Evolutionary conservation across 2,797 vertebrate genomes (phyloP).

Genomic region (Paguma larvata): DNA sequence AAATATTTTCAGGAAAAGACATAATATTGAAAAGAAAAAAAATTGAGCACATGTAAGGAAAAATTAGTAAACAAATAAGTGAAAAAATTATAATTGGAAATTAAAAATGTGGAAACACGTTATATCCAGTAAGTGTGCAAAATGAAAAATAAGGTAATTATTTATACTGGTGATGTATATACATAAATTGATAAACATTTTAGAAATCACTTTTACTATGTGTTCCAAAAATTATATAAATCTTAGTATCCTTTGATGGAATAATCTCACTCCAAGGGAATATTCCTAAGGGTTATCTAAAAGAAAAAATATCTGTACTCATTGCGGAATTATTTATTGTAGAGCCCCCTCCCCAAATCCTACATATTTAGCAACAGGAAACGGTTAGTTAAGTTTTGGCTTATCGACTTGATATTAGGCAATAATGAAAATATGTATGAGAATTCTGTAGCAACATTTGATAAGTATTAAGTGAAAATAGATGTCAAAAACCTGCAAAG

Average conservation of each 20-base stretch:
- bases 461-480: constrained; percentile 11
- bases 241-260: neutral
- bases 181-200: neutral
- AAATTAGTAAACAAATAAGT: neutral
- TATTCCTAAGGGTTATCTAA: neutral
- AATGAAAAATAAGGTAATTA: neutral
- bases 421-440: constrained; percentile 10
- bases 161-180: neutral
- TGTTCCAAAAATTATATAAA: neutral
- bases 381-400: constrained; percentile 27
- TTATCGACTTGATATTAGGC: neutral
- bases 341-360: neutral
- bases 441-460: neutral
- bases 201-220: constrained; percentile 14
- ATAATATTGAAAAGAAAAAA: constrained; percentile 39
- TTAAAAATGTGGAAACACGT: neutral
- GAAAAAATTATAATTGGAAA: neutral
- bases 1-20: constrained; percentile 43
- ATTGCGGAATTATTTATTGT: neutral
- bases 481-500: neutral
- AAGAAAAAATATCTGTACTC: neutral
- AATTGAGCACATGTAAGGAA: neutral
- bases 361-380: neutral
- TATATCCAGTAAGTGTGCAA: neutral
- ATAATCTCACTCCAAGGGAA: neutral